Conservation (phyloP, 2,888 invertebrate species). For the Doris montereyensis region DNA sequence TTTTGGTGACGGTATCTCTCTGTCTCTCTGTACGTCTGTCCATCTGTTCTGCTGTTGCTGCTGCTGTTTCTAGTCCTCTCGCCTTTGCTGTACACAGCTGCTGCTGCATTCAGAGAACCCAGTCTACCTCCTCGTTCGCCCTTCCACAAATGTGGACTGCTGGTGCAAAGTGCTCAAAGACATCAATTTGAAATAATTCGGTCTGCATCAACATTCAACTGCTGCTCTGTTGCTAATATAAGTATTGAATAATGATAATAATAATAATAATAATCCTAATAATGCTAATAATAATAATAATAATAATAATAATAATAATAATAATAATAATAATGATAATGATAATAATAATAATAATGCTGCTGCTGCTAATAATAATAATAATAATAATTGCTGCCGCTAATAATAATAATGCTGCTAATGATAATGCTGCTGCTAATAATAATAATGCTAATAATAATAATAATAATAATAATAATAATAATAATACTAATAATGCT, state of each 20-base stretch:
- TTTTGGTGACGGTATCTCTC: no score
- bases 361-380: not conserved
- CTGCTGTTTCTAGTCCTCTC: no score
- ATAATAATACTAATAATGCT: not conserved
- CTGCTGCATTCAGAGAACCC: no score
- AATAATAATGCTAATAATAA: not conserved
- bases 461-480: not conserved
- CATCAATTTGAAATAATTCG: no score
- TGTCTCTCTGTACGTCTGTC: no score
- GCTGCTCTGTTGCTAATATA: not conserved
- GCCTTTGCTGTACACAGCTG: no score
- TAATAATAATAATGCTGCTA: not conserved
- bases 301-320: conserved; percentile 2
- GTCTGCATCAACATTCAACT: no score
- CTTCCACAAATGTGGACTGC: no score
- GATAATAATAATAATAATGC: not conserved
- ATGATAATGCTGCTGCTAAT: not conserved
- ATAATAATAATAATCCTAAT: not conserved
- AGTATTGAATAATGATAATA: not conserved
- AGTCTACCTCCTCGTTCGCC: no score
- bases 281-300: not conserved
- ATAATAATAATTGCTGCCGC: not conserved
- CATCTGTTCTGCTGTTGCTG: no score
- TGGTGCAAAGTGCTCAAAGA: no score
- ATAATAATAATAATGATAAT: conserved; percentile 1